These are phyloP conservation scores for Cassiopea andromeda DNA, from an alignment of 30 jellyfish, hydroid and myxozoan genomes.

Conservation along the genomic window DNA sequence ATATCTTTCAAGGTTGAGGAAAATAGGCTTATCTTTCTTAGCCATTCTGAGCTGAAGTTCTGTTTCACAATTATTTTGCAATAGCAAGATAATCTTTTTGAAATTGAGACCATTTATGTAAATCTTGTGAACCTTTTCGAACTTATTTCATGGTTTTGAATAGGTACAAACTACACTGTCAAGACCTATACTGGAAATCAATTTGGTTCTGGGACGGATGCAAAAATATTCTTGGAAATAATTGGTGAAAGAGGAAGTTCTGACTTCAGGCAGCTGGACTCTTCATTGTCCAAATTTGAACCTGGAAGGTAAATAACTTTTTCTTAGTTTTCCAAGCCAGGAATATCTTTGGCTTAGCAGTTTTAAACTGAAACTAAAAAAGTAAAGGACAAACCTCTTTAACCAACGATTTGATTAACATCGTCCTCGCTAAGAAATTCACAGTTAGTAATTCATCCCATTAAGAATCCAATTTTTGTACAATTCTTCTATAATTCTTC, in stretches of 20 bases:
- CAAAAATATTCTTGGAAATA: constrained; percentile 81
- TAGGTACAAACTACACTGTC: constrained; percentile 91
- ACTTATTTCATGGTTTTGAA: background rate
- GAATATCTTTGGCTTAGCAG: background rate
- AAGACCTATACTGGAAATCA: constrained; percentile 88
- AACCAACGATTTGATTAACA: too few species aligned
- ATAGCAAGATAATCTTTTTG: too few species aligned
- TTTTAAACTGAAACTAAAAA: background rate
- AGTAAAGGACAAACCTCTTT: background rate
- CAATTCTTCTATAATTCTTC: background rate
- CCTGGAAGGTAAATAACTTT: constrained; percentile 84
- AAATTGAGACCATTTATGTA: too few species aligned
- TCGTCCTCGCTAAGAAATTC: too few species aligned
- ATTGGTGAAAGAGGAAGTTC: constrained; percentile 95
- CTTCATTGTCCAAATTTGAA: constrained; percentile 65
- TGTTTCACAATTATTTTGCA: too few species aligned
- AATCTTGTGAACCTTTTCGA: background rate
- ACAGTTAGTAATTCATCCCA: background rate
- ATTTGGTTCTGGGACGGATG: constrained; percentile 96
- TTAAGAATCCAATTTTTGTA: background rate
- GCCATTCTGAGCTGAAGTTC: too few species aligned
- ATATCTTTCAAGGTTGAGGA: too few species aligned
- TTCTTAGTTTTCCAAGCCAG: background rate
- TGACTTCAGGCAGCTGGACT: constrained; percentile 88
- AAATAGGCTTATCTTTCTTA: too few species aligned